Evolutionary conservation across 2,797 vertebrate genomes (phyloP), one percentile per base, ranked within the genome.

Genomic region (Danio albolineatus): DNA sequence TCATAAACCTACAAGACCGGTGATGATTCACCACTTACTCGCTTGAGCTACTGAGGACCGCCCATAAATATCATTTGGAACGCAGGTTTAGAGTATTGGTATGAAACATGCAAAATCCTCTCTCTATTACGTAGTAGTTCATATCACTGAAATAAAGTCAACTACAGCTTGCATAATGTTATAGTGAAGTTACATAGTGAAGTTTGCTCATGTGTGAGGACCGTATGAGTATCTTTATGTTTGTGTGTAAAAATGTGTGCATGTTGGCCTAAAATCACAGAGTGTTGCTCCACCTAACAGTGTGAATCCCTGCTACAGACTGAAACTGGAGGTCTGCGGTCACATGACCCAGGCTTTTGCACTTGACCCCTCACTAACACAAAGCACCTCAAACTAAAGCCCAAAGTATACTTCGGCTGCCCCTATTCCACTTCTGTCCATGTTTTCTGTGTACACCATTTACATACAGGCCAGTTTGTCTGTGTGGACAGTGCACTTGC

Each of bases 351-450:
- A 70, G 49, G 59, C 61, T 74, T 44, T 51, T 36, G 7, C 67
- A 54, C 51, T 44, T 14, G n/a, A 77, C 69, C 38, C 60, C 73
- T 73, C 28, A 80, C 61, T 84, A 84, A 81, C 70, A 60, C 66
- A 39, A 44, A 48, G 10, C 21, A 28, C n/a, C 12, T 48, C 10
- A 21, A 59, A 17, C 14, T 74, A 38, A 73, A 56, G 44, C 12
- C 44, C 44, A 46, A 4, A 5, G 44, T 46, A 46, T 46, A 46
- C 44, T 46, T 46, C 44, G 2, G 4, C 44, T 7, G 7, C 12
- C 44, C 12, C 12, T 46, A 46, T 12, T 12, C 7, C 12, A 12
- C 44, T 4, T 7, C 12, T 7, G 1, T 46, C 44, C 44, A 46
- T 28, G 28, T 28, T 28, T 28, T 28, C 28, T 28, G 28, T 28